Evolutionary conservation across 1,140 invertebrate species (phyloP).

Genomic region (Brachionus rubens): DNA sequence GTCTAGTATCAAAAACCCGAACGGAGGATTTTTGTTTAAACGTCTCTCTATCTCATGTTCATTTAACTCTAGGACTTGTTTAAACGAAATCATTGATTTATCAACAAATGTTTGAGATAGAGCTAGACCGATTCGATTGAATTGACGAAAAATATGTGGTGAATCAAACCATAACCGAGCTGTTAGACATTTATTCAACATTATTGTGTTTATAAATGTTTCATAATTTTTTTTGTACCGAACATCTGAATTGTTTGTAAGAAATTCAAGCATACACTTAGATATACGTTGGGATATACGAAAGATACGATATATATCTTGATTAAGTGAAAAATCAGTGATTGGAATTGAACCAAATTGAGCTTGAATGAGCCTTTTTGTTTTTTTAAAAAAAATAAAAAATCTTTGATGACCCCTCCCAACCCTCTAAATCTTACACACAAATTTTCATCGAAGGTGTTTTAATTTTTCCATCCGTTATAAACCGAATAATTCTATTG

Average conservation of each 20-base stretch:
- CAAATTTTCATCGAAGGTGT: slow-evolving; percentile 12
- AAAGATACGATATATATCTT: slow-evolving; percentile 15
- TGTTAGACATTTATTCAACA: neutral
- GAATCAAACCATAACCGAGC: slow-evolving; percentile 9
- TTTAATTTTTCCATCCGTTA: neutral
- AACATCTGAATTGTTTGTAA: neutral
- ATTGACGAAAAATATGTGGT: slow-evolving; percentile 14
- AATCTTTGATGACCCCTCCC: neutral
- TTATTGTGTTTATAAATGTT: neutral
- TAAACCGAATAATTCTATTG: neutral
- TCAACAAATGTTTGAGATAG: neutral
- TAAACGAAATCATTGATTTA: neutral
- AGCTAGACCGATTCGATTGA: slow-evolving; percentile 1
- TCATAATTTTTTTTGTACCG: neutral
- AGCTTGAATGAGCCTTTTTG: neutral
- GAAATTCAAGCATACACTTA: neutral
- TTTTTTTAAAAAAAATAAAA: neutral
- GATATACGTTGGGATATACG: neutral
- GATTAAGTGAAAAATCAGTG: slow-evolving; percentile 7
- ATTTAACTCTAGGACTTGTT: neutral
- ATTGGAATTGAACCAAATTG: neutral
- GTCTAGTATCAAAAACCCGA: neutral
- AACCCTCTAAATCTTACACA: neutral
- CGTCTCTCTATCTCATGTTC: slow-evolving; percentile 2
- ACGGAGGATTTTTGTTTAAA: slow-evolving; percentile 11